Evolutionary conservation across 2,113 vertebrate genomes (phyloP).

Genomic region (Lates calcarifer): DNA sequence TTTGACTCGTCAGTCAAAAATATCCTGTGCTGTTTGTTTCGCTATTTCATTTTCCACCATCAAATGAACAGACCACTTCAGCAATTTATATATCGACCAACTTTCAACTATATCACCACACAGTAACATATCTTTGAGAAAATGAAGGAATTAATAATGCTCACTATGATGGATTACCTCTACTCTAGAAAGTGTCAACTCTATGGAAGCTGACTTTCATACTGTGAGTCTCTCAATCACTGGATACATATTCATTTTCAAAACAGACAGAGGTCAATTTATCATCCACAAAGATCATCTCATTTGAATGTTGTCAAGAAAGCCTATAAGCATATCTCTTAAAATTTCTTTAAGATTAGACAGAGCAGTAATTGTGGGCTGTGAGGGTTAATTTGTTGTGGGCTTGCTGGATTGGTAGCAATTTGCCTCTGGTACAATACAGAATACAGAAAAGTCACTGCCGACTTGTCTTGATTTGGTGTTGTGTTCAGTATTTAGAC

Average conservation of each 20-base stretch:
- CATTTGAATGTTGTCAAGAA: not conserved
- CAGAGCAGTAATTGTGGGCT: not conserved
- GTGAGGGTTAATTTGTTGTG: constrained; percentile 9
- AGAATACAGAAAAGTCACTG: not conserved
- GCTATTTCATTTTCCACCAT: not conserved
- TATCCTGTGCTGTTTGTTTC: not conserved
- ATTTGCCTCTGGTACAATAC: not conserved
- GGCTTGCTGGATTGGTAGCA: constrained; percentile 16
- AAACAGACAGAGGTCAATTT: not conserved
- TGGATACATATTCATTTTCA: not conserved
- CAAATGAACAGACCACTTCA: not conserved
- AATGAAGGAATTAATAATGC: fast-evolving
- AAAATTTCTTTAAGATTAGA: not conserved
- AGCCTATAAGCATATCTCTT: not conserved
- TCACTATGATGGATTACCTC: not conserved
- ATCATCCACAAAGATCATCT: not conserved
- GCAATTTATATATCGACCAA: not conserved
- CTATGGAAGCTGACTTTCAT: not conserved
- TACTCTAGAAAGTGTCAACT: not conserved
- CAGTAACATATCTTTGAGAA: not conserved
- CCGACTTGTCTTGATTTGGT: not conserved
- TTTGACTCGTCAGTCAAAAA: not conserved
- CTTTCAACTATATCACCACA: not conserved
- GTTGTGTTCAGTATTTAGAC: not conserved
- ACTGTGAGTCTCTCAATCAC: not conserved